A percentile compares a stretch with the other conserved stretches of the same genome.
Evolutionary conservation across 1,140 invertebrate species (phyloP).

Genomic region (Gryllus bimaculatus): DNA sequence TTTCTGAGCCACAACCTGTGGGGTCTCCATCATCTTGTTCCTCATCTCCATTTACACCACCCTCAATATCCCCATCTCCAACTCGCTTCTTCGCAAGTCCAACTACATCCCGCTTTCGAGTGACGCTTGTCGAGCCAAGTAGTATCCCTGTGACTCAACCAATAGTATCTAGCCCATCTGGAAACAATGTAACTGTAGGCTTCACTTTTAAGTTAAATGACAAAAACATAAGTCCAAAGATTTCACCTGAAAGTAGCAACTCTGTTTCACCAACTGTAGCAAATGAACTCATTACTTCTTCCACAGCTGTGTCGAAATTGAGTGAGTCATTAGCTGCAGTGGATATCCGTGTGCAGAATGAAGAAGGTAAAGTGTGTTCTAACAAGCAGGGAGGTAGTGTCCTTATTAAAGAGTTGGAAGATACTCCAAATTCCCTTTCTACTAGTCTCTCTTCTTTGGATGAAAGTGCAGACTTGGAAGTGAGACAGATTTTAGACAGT

Average conservation of each 20-base stretch:
- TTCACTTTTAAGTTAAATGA: conserved; percentile 16
- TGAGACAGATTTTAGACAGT: conserved; percentile 20
- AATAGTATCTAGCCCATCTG: conserved; percentile 18
- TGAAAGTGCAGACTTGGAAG: conserved; percentile 22
- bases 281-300: conserved; percentile 10
- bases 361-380: not conserved
- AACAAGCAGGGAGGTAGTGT: conserved; percentile 4
- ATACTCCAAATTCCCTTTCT: not conserved
- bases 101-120: conserved; percentile 24
- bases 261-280: not conserved
- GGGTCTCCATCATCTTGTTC: conserved; percentile 15
- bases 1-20: not conserved
- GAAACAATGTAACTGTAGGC: conserved; percentile 23
- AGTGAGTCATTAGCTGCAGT: not conserved
- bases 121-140: conserved; percentile 23
- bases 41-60: conserved; percentile 24
- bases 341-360: not conserved
- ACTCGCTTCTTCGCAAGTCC: conserved; percentile 21
- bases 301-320: not conserved
- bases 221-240: not conserved
- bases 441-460: conserved; percentile 20
- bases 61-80: conserved; percentile 21
- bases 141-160: conserved; percentile 13
- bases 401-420: not conserved
- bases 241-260: conserved; percentile 7